Percentiles rank a stretch among this genome's conserved stretches.
phyloP scores from a whole-genome alignment of 1,140 invertebrate species.

The Heliconius eleuchia region DNA sequence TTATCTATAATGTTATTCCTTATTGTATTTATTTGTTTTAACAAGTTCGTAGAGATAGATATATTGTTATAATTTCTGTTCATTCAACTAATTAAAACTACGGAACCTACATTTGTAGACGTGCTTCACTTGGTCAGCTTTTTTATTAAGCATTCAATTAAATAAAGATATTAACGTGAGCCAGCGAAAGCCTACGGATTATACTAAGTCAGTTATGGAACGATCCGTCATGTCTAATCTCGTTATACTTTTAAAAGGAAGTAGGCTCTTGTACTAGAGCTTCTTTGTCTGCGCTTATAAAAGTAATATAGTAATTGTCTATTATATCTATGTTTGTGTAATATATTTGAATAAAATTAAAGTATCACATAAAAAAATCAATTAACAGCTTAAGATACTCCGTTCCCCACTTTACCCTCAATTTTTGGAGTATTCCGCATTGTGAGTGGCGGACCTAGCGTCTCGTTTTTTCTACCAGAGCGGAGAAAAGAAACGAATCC shows the following conservation, averaged over 20 bases:
- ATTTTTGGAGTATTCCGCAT: too few relatives aligned
- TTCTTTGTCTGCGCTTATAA: neutral
- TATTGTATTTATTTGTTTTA: too few relatives aligned
- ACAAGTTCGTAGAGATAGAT: too few relatives aligned
- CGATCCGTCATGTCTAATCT: neutral
- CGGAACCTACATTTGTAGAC: neutral
- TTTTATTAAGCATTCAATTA: neutral
- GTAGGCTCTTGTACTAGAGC: neutral
- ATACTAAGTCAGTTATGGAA: neutral
- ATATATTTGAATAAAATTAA: too few relatives aligned
- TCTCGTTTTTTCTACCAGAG: too few relatives aligned
- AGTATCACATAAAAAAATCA: neutral
- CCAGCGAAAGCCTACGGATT: conserved; percentile 1
- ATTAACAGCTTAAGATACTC: too few relatives aligned
- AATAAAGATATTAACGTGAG: neutral
- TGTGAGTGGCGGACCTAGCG: too few relatives aligned
- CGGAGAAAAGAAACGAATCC: too few relatives aligned
- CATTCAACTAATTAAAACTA: neutral
- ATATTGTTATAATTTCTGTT: too few relatives aligned
- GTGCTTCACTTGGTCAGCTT: neutral
- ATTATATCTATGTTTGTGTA: neutral
- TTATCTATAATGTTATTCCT: too few relatives aligned
- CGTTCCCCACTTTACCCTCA: too few relatives aligned
- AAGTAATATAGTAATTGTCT: neutral
- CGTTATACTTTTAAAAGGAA: neutral